These are phyloP conservation scores for Carabus problematicus DNA, from an alignment of 2,888 invertebrate genomes.

Conservation along the genomic window DNA sequence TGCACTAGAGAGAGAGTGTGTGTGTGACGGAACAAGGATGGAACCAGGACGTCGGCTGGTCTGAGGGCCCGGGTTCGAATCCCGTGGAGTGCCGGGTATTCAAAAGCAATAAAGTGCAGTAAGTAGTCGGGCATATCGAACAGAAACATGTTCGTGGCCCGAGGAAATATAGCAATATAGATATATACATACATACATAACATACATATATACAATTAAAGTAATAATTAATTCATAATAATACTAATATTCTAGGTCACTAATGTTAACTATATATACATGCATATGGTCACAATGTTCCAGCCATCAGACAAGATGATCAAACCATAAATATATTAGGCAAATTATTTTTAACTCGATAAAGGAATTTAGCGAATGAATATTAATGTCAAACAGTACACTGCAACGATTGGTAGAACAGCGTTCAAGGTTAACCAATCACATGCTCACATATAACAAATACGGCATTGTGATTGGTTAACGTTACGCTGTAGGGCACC, in stretches of 20 bases:
- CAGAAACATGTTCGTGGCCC: slow-evolving; percentile 51
- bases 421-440: no score
- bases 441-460: not conserved
- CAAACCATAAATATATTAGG: no score
- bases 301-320: no score
- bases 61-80: slow-evolving; percentile 51
- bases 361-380: no score
- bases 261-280: no score
- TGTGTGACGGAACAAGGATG: no score
- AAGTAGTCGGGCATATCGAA: slow-evolving; percentile 54
- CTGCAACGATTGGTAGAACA: no score
- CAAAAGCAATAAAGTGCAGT: slow-evolving; percentile 61
- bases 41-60: slow-evolving; percentile 9
- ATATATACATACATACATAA: slow-evolving; percentile 43
- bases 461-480: not conserved
- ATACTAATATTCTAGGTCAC: not conserved
- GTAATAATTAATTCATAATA: not conserved
- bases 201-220: slow-evolving; percentile 15
- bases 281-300: no score
- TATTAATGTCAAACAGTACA: no score
- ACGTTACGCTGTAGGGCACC: not conserved
- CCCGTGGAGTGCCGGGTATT: slow-evolving; percentile 60
- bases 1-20: no score
- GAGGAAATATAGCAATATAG: slow-evolving; percentile 61
- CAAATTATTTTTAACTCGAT: no score